phyloP scores from a whole-genome alignment of 2,113 vertebrate genomes.

The Etheostoma cragini region DNA sequence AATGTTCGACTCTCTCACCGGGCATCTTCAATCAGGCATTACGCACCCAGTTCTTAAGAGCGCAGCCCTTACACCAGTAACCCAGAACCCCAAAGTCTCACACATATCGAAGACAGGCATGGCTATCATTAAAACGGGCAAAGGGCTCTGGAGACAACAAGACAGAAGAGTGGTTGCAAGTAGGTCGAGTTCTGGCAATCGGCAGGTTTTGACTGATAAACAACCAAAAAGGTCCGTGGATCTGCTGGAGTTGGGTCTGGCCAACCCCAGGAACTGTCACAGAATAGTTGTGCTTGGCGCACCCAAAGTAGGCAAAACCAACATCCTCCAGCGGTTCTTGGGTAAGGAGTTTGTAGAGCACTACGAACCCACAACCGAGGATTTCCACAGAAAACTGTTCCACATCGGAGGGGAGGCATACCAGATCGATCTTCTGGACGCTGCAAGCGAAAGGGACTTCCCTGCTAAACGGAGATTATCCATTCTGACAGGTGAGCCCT shows the following conservation, averaged over 20 bases:
- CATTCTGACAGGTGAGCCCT: slow-evolving; percentile 81
- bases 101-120: slow-evolving; percentile 60
- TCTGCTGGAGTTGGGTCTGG: slow-evolving; percentile 53
- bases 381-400: slow-evolving; percentile 85
- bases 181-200: slow-evolving; percentile 69
- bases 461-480: slow-evolving; percentile 83
- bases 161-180: slow-evolving; percentile 48
- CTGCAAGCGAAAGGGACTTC: slow-evolving; percentile 80
- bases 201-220: slow-evolving; percentile 58
- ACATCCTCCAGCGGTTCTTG: slow-evolving; percentile 79
- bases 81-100: slow-evolving; percentile 60
- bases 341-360: slow-evolving; percentile 75
- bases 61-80: background rate
- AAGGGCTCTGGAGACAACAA: slow-evolving; percentile 66
- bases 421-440: slow-evolving; percentile 83
- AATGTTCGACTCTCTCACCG: slow-evolving; percentile 63
- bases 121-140: slow-evolving; percentile 73
- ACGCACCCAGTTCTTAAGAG: slow-evolving; percentile 38
- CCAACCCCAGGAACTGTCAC: slow-evolving; percentile 78
- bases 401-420: slow-evolving; percentile 80
- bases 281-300: slow-evolving; percentile 84
- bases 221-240: slow-evolving; percentile 55
- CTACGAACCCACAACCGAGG: slow-evolving; percentile 81
- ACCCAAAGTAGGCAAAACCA: slow-evolving; percentile 82
- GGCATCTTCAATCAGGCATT: slow-evolving; percentile 48